Base-by-base conservation (phyloP, 1,140 invertebrate genomes). In the Akabosia matsudoensis region DNA sequence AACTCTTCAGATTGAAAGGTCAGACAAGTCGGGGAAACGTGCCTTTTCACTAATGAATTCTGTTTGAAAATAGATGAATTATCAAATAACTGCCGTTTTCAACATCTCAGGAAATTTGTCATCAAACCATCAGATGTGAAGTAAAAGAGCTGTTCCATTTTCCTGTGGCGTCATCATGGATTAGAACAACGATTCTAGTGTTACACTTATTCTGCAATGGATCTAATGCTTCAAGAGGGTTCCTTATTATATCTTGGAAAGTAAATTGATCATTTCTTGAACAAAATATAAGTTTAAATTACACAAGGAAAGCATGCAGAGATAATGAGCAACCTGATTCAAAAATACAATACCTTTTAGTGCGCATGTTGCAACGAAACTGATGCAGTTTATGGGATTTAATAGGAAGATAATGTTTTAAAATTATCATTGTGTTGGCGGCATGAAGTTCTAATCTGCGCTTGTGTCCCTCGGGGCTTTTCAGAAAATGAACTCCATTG, bases 391-490 rank as follows among this genome's bases (percentile, higher is more conserved):
- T 56, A 56, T 56, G 10, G 4, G 10, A 22, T 24, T 56, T 56
- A 4, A 22, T 24, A n/a, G 54, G 54, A 22, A 13, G 24, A 24
- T 56, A 56, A 4, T 56, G 10, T 22, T 56, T 56, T n/a, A 56
- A n/a, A n/a, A 56, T 10, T 4, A 3, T 16, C 22, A 56, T 56
- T 56, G 54, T 56, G n/a, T 56, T 56, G 4, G 54, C 54, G 4
- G 54, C 54, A 56, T 56, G 54, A 56, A 56, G 14, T 56, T 56
- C 54, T 22, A 56, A 56, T 56, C 54, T 56, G 3, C 54, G 54
- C 24, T 56, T 56, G 4, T 56, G 54, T 13, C 10, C 22, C n/a
- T 56, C 54, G 3, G 54, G 24, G 54, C n/a, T 56, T 56, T 56
- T 56, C 10, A 56, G 22, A 13, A 56, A 56, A 22, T 56, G 54